Evolutionary conservation across 2,797 vertebrate species (phyloP).

Genomic region (Lagodon rhomboides): DNA sequence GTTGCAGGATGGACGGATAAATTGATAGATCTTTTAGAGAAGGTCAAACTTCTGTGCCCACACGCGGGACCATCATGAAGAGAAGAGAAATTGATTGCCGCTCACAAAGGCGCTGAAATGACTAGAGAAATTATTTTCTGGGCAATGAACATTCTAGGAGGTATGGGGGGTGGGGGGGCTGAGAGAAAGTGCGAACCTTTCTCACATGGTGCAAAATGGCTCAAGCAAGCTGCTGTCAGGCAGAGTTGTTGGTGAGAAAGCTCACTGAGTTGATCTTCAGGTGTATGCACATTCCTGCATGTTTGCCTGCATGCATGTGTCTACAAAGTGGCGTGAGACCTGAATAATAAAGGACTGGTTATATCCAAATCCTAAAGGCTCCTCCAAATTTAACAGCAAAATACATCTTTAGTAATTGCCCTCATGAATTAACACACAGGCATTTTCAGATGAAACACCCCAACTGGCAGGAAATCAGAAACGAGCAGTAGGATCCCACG

Average conservation of each 20-base stretch:
- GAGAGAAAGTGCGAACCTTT: slow-evolving; percentile 75
- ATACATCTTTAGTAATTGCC: not conserved
- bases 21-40: slow-evolving; percentile 90
- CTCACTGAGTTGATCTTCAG: slow-evolving; percentile 70
- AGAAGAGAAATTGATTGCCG: slow-evolving; percentile 90
- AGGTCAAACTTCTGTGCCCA: slow-evolving; percentile 90
- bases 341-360: slow-evolving; percentile 1
- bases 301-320: slow-evolving; percentile 23
- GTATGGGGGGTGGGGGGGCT: slow-evolving; percentile 41
- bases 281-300: not conserved
- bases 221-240: slow-evolving; percentile 83
- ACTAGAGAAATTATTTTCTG: slow-evolving; percentile 90
- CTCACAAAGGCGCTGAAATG: slow-evolving; percentile 90
- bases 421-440: not conserved
- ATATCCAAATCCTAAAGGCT: not conserved
- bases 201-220: slow-evolving; percentile 81
- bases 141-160: slow-evolving; percentile 88
- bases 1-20: slow-evolving; percentile 89
- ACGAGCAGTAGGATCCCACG: not conserved
- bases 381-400: not conserved
- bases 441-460: not conserved
- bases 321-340: slow-evolving; percentile 12
- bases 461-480: not conserved
- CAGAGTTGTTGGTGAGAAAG: slow-evolving; percentile 78
- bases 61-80: slow-evolving; percentile 86